Conservation (phyloP, 2,888 invertebrate genomes). For the Chalcosyrphus nemorum region DNA sequence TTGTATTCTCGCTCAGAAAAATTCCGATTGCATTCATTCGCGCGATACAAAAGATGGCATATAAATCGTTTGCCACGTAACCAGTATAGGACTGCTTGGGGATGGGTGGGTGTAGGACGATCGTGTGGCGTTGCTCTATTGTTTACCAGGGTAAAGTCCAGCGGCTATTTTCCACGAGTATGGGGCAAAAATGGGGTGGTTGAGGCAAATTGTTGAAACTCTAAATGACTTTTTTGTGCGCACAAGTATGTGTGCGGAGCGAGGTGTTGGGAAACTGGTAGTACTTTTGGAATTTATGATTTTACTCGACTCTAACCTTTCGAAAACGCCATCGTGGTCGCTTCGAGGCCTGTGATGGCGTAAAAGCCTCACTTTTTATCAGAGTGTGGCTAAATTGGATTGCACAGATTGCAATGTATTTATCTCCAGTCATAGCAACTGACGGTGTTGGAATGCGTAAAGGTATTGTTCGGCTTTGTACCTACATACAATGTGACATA, state of each 20-base stretch:
- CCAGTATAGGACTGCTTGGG: neutral
- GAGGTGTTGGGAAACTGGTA: neutral
- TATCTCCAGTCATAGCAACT: constrained; percentile 66
- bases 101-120: neutral
- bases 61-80: constrained; percentile 68
- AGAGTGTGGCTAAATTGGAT: constrained; percentile 61
- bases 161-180: constrained; percentile 28
- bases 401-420: constrained; percentile 69
- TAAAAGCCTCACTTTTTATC: constrained; percentile 41
- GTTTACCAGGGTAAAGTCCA: constrained; percentile 39
- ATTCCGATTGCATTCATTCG: constrained; percentile 66
- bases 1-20: constrained; percentile 23
- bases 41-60: constrained; percentile 66
- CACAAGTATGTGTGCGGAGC: neutral
- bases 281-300: constrained; percentile 65
- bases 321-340: neutral
- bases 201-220: constrained; percentile 24
- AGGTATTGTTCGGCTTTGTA: constrained; percentile 26
- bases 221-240: constrained; percentile 36
- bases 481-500: constrained; percentile 45
- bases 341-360: neutral
- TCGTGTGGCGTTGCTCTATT: constrained; percentile 46
- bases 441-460: constrained; percentile 50
- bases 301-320: constrained; percentile 52
- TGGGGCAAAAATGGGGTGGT: neutral